phyloP scores from a whole-genome alignment of 2,888 invertebrate species.

The Drosophila neutralis region DNA sequence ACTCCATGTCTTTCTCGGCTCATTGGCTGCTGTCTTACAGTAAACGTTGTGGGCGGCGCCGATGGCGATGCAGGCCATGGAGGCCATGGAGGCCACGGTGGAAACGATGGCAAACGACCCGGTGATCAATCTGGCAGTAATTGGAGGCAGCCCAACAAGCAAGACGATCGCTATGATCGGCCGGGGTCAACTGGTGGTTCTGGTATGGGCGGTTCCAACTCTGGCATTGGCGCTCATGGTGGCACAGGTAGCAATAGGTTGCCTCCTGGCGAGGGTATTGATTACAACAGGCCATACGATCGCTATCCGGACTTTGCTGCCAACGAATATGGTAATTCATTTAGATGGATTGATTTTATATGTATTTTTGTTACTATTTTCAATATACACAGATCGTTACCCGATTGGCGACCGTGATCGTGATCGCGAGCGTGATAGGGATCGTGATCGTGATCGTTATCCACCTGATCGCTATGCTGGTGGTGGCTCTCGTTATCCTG shows the following conservation, averaged over 20 bases:
- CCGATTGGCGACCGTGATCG: constrained; percentile 33
- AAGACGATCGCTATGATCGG: constrained; percentile 85
- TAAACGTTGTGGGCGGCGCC: constrained; percentile 84
- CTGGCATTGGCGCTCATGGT: constrained; percentile 77
- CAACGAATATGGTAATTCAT: constrained; percentile 79
- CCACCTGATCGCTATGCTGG: constrained; percentile 66
- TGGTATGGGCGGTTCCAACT: constrained; percentile 81
- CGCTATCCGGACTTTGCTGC: constrained; percentile 78
- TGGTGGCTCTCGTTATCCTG: constrained; percentile 84
- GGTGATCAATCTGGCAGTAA: constrained; percentile 80
- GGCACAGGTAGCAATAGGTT: constrained; percentile 72
- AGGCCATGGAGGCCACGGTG: constrained; percentile 20
- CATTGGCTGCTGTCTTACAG: constrained; percentile 63
- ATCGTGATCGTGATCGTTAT: constrained; percentile 44
- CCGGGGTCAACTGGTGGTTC: constrained; percentile 75
- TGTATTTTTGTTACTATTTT: neutral
- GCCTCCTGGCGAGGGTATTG: constrained; percentile 74
- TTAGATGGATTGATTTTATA: neutral
- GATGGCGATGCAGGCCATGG: constrained; percentile 62
- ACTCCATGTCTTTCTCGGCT: constrained; percentile 2
- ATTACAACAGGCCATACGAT: constrained; percentile 82
- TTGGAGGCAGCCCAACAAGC: constrained; percentile 85
- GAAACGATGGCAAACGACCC: constrained; percentile 78
- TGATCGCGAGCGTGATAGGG: constrained; percentile 33
- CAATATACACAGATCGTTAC: constrained; percentile 39